phyloP scores from a whole-genome alignment of 1,140 invertebrate genomes.

The Trichonephila clavata region DNA sequence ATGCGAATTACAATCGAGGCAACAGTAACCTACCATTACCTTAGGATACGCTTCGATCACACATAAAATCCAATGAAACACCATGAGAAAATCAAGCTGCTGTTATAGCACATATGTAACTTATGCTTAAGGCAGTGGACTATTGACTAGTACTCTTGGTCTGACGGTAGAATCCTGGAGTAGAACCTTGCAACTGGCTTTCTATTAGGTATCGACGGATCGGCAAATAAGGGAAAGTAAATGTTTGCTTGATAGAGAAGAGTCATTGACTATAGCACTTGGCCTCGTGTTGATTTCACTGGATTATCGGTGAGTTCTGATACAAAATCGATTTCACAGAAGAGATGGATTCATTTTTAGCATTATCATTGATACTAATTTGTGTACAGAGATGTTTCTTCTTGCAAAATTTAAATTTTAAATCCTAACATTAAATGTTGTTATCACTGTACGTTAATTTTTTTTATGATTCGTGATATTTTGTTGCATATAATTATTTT shows the following conservation, averaged over 20 bases:
- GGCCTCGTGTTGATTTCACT: slow-evolving; percentile 36
- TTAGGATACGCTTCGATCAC: background rate
- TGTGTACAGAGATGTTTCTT: too few relatives aligned
- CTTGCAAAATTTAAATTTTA: too few relatives aligned
- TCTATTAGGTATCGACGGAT: slow-evolving; percentile 64
- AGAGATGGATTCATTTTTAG: background rate
- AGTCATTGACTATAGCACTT: slow-evolving; percentile 63
- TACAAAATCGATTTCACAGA: background rate
- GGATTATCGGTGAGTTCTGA: background rate
- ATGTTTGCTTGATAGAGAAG: slow-evolving; percentile 61
- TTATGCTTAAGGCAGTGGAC: slow-evolving; percentile 42
- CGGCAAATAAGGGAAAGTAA: slow-evolving; percentile 74
- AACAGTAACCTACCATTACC: background rate
- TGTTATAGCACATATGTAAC: slow-evolving; percentile 59
- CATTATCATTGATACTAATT: too few relatives aligned
- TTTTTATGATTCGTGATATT: too few relatives aligned
- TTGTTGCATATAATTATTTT: too few relatives aligned
- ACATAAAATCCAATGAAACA: background rate
- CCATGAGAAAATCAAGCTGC: background rate
- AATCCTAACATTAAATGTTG: too few relatives aligned
- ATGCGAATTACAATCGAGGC: background rate
- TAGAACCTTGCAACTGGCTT: slow-evolving; percentile 51
- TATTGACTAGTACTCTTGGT: slow-evolving; percentile 62
- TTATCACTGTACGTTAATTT: too few relatives aligned
- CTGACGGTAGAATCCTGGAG: slow-evolving; percentile 19